Evolutionary conservation across 2,888 invertebrate genomes (phyloP), one percentile per base, ranked within the genome.

Genomic region (Morpho achilles): DNA sequence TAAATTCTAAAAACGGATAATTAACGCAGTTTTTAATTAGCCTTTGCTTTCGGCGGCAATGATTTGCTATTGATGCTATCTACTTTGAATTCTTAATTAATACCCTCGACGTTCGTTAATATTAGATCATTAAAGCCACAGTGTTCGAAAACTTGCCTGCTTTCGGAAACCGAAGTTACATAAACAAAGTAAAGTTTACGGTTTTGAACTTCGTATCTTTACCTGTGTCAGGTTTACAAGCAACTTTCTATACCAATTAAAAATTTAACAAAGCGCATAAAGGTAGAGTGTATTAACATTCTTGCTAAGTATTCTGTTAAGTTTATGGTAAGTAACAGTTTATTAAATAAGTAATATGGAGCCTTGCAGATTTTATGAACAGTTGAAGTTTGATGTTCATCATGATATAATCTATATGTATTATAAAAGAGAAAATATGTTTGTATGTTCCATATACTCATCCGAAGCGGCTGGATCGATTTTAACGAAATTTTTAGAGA

Each of bases 61-160:
- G 80, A 79, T 80, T 80, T 77, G 70, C 77, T 78, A 82, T 83
- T 79, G 79, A 78, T 48, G 46, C 49, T 50, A 59, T 80, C 80
- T 79, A 77, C 82, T 78, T 74, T 71, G 82, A 83, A 86, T 87
- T 83, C 79, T 80, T 89, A 89, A 89, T 89, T 87, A 89, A 86
- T 87, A 86, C 86, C 85, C 77, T 71, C 78, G 77, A 76, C 82
- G 84, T 87, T 82, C 86, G 82, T 88, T 87, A 88, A 90, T 90
- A 89, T 88, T 89, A 87, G 86, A 90, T 89, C 88, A 89, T 88
- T 89, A 88, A 87, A 89, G 83, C 90, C 89, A 78, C 88, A 83
- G 86, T 86, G 89, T 89, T 87, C 80, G 75, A 82, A 84, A 88
- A 88, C 88, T 89, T 89, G 84, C 84, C 84, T 87, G 86, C 82